Conservation (phyloP, 2,888 invertebrate species). For the Torymus auratus region DNA sequence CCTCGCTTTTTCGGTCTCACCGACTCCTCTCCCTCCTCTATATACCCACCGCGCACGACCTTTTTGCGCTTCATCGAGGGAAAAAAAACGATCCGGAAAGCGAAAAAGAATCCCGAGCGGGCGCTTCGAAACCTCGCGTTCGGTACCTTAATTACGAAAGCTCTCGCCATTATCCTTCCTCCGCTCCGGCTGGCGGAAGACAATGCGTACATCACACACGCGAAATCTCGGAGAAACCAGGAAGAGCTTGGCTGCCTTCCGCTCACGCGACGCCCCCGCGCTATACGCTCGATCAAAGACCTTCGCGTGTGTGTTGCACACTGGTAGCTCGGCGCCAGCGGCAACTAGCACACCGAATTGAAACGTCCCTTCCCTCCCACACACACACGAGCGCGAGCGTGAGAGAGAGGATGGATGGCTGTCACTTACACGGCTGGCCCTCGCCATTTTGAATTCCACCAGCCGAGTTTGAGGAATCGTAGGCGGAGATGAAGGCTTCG, state of each 20-base stretch:
- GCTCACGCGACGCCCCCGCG: too few relatives aligned
- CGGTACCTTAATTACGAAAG: too few relatives aligned
- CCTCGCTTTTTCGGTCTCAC: background rate
- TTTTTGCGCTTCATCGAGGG: too few relatives aligned
- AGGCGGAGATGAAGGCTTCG: slow-evolving; percentile 75
- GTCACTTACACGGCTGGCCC: slow-evolving; percentile 67
- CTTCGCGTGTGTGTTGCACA: background rate
- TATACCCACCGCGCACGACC: too few relatives aligned
- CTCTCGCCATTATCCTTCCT: too few relatives aligned
- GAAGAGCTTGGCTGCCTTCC: too few relatives aligned
- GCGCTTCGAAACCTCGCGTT: too few relatives aligned
- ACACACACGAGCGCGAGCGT: background rate
- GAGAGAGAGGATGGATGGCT: slow-evolving; percentile 67
- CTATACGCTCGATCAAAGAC: background rate
- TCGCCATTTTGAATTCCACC: slow-evolving; percentile 73
- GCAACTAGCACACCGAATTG: slow-evolving; percentile 68
- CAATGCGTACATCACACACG: too few relatives aligned
- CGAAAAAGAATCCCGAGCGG: too few relatives aligned
- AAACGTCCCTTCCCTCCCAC: slow-evolving; percentile 66
- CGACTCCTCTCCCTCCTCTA: background rate
- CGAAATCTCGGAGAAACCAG: too few relatives aligned
- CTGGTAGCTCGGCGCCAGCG: slow-evolving; percentile 56
- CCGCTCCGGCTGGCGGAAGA: too few relatives aligned
- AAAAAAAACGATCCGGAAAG: too few relatives aligned
- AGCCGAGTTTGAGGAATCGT: slow-evolving; percentile 74